Evolutionary conservation across 1,140 invertebrate genomes (phyloP), one percentile per base, ranked within the genome.

Genomic region (Polyergus mexicanus): DNA sequence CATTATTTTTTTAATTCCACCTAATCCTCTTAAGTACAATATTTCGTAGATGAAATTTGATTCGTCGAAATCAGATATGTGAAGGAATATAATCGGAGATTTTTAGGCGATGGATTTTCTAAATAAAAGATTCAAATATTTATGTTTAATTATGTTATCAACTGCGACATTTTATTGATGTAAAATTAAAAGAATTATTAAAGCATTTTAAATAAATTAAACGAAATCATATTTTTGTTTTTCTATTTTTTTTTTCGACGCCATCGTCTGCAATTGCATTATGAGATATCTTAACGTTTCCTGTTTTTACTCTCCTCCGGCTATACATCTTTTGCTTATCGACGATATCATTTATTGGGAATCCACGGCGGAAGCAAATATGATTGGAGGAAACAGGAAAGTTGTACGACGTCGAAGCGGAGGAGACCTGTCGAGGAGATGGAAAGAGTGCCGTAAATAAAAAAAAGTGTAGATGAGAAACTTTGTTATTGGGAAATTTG

Each of bases 401-500:
- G 83, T 91, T 86, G 85, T 56, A 72, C 58, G 63, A 81, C 22
- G 83, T 51, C 28, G 22, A 71, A 63, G 47, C 41, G 19, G n/a
- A n/a, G 19, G n/a, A n/a, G 41, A 68, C 32, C 19, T 32, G 54
- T 32, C n/a, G 74, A 60, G 51, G 11, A 28, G 41, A 51, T 13
- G 3, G 25, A 65, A 76, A 11, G 35, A 56, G 54, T 13, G 25
- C 10, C 8, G 19, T 47, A 44, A 60, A 58, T 71, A 41, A 72
- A 81, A 81, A 51, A 81, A 62, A 72, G 44, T 35, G 44, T 32
- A 38, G 44, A 56, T 51, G 83, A 77, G 76, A 84, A 91, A 92
- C 85, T 92, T 91, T 71, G 87, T 92, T 92, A 92, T 92, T 86
- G 84, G 83, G 47, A 81, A 91, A 92, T 90, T 90, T 63, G 85